Evolutionary conservation across 2,888 invertebrate species (phyloP).

Genomic region (Dexiosoma caninum): DNA sequence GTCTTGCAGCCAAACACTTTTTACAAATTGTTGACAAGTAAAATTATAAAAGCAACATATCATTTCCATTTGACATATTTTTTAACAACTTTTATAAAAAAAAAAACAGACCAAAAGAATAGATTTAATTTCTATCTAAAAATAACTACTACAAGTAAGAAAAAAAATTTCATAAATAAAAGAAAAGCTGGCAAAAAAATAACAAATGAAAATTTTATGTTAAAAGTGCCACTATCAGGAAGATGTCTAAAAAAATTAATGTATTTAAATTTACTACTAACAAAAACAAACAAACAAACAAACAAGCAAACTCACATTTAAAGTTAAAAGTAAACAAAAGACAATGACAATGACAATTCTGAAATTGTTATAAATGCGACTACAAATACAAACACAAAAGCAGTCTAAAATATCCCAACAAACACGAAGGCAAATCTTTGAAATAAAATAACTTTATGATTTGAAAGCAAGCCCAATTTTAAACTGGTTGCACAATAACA

Average conservation of each 20-base stretch:
- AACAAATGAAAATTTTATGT: conserved; percentile 27
- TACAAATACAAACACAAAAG: too few relatives aligned
- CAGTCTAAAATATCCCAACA: too few relatives aligned
- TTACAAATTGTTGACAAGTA: conserved; percentile 51
- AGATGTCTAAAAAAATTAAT: too few relatives aligned
- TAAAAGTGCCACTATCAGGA: not conserved
- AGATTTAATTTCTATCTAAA: not conserved
- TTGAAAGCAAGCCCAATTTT: too few relatives aligned
- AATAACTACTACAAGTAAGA: not conserved
- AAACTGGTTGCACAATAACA: too few relatives aligned
- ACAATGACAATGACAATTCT: conserved; percentile 24
- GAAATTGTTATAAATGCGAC: not conserved
- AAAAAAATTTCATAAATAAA: not conserved
- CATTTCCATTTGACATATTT: conserved; percentile 59
- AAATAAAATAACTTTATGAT: too few relatives aligned
- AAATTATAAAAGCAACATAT: conserved; percentile 48
- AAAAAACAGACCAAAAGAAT: conserved; percentile 3
- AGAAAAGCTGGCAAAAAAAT: not conserved
- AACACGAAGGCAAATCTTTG: too few relatives aligned
- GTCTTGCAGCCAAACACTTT: conserved; percentile 23
- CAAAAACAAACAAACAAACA: not conserved
- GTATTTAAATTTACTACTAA: conserved; percentile 28
- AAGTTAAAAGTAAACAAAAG: conserved; percentile 3
- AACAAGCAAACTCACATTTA: not conserved
- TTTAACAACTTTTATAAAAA: conserved; percentile 60